Evolutionary conservation across 1,140 invertebrate species (phyloP), one percentile per base, ranked within the genome.

Genomic region (Gonatopus flavifemur): DNA sequence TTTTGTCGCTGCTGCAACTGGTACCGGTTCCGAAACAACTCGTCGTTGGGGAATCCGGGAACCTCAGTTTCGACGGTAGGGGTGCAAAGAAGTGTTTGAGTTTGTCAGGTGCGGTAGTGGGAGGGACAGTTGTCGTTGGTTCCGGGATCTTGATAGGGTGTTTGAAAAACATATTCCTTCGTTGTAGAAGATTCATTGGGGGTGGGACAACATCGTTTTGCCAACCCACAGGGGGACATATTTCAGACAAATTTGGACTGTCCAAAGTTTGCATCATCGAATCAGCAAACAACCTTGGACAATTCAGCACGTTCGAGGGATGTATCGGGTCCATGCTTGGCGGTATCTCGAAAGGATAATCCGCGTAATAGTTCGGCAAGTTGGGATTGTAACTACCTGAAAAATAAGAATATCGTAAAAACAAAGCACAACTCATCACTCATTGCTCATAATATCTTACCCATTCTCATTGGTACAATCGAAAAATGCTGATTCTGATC

Each of bases 21-120:
- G 46, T 59, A 1, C 54, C 62, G 0, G 57, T 68, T 1, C 55
- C 64, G 10, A 54, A 65, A 1, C 53, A 16, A 35, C 39, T 39
- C 12, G 44, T n/a, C 41, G 54, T 48, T 7, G 57, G 52, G 0
- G 48, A 19, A 1, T 61, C 57, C 7, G 38, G 52, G 7, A 30
- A 59, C 10, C 33, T 64, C 12, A 57, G 9, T 18, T 59, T 73
- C 2, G 40, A 33, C 1, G 53, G 15, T 18, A 81, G 55, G 1
- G 78, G 78, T 0, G 80, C 69, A 40, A 82, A 81, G 39, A 80
- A 81, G 21, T 80, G 76, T 37, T 69, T 77, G 0, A 70, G 67
- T 15, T 61, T 68, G 12, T 56, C 60, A 0, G 19, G 1, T 19
- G 10, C 33, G 1, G 16, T 12, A 1, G 24, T 21, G 20, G 13